These are phyloP conservation scores for Periphyllus acericola DNA, from an alignment of 2,888 invertebrate genomes.

Conservation along the genomic window DNA sequence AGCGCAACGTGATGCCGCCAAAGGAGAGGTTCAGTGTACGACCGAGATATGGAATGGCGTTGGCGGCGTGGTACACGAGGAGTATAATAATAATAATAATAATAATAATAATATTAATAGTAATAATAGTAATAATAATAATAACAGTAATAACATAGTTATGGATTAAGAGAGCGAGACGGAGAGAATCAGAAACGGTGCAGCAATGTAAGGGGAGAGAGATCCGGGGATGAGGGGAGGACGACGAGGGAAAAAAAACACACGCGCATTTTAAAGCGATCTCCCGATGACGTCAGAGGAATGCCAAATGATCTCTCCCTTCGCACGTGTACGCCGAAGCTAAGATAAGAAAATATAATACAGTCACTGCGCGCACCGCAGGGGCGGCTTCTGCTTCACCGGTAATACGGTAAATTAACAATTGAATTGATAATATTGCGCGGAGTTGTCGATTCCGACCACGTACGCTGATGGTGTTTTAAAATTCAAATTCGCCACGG, in stretches of 20 bases:
- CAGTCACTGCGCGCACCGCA: neutral
- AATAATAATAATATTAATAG: too few relatives aligned
- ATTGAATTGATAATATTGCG: neutral
- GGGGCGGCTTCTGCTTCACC: neutral
- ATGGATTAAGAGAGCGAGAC: too few relatives aligned
- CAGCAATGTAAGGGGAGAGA: too few relatives aligned
- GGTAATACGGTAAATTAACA: slow-evolving; percentile 6
- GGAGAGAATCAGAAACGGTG: too few relatives aligned
- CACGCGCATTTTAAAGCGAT: neutral
- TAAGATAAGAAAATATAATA: neutral
- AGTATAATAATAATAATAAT: too few relatives aligned
- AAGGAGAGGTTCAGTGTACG: too few relatives aligned
- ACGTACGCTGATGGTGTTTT: neutral
- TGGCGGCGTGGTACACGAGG: too few relatives aligned
- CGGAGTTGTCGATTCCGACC: neutral
- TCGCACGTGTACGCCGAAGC: neutral
- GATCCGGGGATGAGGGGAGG: too few relatives aligned
- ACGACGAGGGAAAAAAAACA: too few relatives aligned
- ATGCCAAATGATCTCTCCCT: neutral
- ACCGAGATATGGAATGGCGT: too few relatives aligned
- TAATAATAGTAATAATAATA: slow-evolving; percentile 9
- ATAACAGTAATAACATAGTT: neutral
- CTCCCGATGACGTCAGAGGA: neutral
- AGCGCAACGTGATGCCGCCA: too few relatives aligned
- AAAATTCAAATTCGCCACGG: neutral